A percentile compares a stretch with the other conserved stretches of the same genome.
Evolutionary conservation across 2,797 vertebrate genomes (phyloP).

Genomic region (Centropyge bicolor): DNA sequence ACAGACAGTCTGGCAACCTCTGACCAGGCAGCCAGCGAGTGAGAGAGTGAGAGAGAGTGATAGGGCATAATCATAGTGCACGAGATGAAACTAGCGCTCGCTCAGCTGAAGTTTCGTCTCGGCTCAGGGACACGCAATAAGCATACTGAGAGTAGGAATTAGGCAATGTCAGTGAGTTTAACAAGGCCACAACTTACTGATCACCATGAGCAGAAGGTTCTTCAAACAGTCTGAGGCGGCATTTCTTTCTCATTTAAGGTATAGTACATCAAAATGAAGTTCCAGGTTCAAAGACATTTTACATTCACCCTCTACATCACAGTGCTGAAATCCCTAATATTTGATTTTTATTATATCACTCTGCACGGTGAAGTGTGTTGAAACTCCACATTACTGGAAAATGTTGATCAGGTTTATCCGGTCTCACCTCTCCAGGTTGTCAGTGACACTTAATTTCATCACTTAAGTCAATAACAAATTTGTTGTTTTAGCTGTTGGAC

Average conservation of each 20-base stretch:
- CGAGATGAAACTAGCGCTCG: conserved; percentile 58
- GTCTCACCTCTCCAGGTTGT: conserved; percentile 1
- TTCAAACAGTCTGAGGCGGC: background rate
- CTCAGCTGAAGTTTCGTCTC: conserved; percentile 47
- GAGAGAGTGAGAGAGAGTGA: conserved; percentile 44
- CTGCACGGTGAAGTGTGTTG: background rate
- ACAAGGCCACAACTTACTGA: background rate
- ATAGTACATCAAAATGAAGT: background rate
- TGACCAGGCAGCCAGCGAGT: conserved; percentile 60
- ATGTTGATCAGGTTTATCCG: conserved; percentile 12
- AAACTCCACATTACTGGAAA: background rate
- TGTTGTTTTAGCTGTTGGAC: background rate
- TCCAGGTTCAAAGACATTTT: background rate
- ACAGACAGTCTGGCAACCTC: conserved; percentile 82
- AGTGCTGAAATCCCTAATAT: background rate
- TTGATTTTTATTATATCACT: background rate
- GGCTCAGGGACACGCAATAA: conserved; percentile 16
- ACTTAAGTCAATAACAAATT: background rate
- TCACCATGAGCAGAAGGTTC: background rate
- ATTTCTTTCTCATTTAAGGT: background rate
- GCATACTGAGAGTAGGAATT: background rate
- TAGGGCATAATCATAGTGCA: conserved; percentile 53
- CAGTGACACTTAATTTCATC: background rate
- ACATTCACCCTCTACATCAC: background rate
- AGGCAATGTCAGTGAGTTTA: conserved; percentile 15